Evolutionary conservation across 2,113 vertebrate genomes (phyloP), one percentile per base, ranked within the genome.

Genomic region (Myotis brandtii): DNA sequence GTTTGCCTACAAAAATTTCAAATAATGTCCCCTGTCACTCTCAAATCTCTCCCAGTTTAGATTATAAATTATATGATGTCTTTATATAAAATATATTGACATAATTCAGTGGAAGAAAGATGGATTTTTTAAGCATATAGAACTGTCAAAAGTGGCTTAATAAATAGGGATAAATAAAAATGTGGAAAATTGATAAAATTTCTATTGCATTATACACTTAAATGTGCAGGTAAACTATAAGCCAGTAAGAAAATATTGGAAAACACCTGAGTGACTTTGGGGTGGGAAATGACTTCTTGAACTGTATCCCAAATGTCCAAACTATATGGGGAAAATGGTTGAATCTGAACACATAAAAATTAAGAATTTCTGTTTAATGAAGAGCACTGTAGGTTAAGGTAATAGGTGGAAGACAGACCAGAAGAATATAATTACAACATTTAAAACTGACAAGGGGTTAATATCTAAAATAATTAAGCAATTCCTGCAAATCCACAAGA

Each of bases 391-490:
- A 91, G 77, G 88, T 90, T 94, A 92, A 96, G 40, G 82, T 83
- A 97, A 81, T 95, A 97, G 89, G 91, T 96, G 92, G 92, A 80
- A 81, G 54, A 82, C 93, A 96, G 94, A 70, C 87, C 95, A 87
- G 54, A 37, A 93, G 52, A 87, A 95, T 89, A 97, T 93, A 94
- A 91, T 96, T 96, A 85, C 72, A 90, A 62, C 77, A 77, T 59
- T 96, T 96, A 97, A 97, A 92, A 90, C 69, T 93, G 95, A 96
- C 87, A 97, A 93, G 90, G 85, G 88, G 72, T 94, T 95, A 88
- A 94, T 95, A 92, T 76, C 56, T 89, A 83, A 95, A 89, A 91
- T 91, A 96, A 96, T 94, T 89, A 96, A 91, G 64, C 95, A 90
- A 90, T 90, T 94, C 37, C 30, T 83, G 37, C 37, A 95, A 93